Evolutionary conservation across 2,888 invertebrate species (phyloP).

Genomic region (Lepidochitona cinerea): DNA sequence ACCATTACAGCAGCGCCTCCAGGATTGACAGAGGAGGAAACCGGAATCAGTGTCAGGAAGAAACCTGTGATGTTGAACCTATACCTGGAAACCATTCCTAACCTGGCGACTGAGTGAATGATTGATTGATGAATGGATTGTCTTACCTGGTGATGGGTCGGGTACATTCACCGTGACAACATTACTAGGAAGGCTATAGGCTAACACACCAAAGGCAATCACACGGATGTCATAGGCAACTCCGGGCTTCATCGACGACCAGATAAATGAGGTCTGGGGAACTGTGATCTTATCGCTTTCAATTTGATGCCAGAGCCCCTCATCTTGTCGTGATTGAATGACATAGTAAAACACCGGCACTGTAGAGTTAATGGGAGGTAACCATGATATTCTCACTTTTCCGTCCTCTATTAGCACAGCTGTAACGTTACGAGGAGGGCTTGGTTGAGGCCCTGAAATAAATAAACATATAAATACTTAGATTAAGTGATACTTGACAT

Average conservation of each 20-base stretch:
- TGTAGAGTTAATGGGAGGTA: slow-evolving; percentile 50
- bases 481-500: too few relatives aligned
- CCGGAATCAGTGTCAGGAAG: too few relatives aligned
- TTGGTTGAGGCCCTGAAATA: slow-evolving; percentile 87
- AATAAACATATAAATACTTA: background rate
- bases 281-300: background rate
- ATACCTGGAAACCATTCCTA: too few relatives aligned
- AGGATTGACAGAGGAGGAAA: too few relatives aligned
- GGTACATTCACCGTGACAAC: slow-evolving; percentile 29
- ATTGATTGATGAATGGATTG: too few relatives aligned
- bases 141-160: background rate
- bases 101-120: too few relatives aligned
- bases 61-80: too few relatives aligned
- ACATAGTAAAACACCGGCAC: slow-evolving; percentile 59
- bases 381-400: slow-evolving; percentile 84
- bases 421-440: slow-evolving; percentile 90
- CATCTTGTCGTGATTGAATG: slow-evolving; percentile 45
- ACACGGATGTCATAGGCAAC: slow-evolving; percentile 34
- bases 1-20: too few relatives aligned
- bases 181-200: slow-evolving; percentile 49
- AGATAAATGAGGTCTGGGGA: background rate
- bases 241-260: background rate
- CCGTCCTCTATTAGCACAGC: slow-evolving; percentile 87
- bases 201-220: slow-evolving; percentile 48
- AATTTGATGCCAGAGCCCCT: background rate